Evolutionary conservation across 2,888 invertebrate genomes (phyloP), one percentile per base, ranked within the genome.

Genomic region (Patella depressa): DNA sequence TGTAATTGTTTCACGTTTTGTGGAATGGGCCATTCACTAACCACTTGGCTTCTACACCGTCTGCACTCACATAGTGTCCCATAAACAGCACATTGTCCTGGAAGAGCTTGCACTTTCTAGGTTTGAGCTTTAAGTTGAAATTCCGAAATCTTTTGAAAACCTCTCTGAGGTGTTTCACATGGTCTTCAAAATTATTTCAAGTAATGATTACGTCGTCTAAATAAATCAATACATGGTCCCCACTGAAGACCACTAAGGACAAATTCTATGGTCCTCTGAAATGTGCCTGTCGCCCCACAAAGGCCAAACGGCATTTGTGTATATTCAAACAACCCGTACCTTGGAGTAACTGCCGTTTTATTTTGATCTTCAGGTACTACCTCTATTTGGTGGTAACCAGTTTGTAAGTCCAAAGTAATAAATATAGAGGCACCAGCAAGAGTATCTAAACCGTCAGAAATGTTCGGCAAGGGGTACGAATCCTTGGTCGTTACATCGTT

Each of bases 201-300:
- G 80, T 53, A 3, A 85, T 80, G 15, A 84, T 70, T 14, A 79
- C 74, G 55, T 82, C 82, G 70, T 82, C 82, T 3, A 85, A 74
- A 59, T 83, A 83, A 2, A 81, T 80, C 2, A 83, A 70, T 2
- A 79, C 80, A 4, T 74, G 78, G 12, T 75, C 78, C 78, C 74
- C 79, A 79, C 7, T 77, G 73, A 72, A 84, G 55, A 7, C 79
- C 82, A 53, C 81, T 71, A 55, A 85, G 71, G 9, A 81, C 78
- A 11, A 81, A 70, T 17, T 82, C 75, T 75, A 84, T 79, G 0
- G 76, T 80, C 14, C 85, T 55, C 15, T 79, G 74, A 73, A 78
- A 83, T 3, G 84, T 83, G 0, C 84, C 84, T 12, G 84, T 85
- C 0, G 85, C 85, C 54, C 80, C 80, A 57, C 79, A 74, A 45